Evolutionary conservation across 2,113 vertebrate genomes (phyloP), one percentile per base, ranked within the genome.

Genomic region (Psittacula cyanocephala): DNA sequence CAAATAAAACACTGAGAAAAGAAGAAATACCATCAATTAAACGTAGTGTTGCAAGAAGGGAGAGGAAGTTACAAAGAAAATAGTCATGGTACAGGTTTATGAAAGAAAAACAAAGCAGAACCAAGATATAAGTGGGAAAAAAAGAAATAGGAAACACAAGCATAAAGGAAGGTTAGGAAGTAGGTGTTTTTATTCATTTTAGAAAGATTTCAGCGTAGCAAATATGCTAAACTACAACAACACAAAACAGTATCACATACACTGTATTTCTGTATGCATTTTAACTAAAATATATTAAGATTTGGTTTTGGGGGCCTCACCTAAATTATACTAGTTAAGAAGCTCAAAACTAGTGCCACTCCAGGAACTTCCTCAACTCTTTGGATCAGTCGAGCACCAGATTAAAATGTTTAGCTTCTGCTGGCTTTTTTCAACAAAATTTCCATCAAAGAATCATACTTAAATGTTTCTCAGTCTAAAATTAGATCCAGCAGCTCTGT

Each of bases 91-190:
- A 86, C 43, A 88, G 11, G 60, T 44, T 95, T 46, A 33, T 31
- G 52, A 86, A 96, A 84, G 4, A 64, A 72, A 41, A 75, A 31
- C n/a, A 67, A 95, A 89, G 41, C 46, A 83, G 19, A 44, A 93
- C 37, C 35, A 87, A 79, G 83, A 89, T 17, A 55, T 11, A 91
- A 80, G 89, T 47, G 33, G 43, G 55, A 53, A 80, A 88, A 92
- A 93, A 89, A 90, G 76, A 96, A 96, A 93, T 17, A 91, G 90
- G 76, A 96, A 95, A 93, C 77, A 92, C 43, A 92, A 92, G 46
- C 1, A 0, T 67, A 94, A 27, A 53, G 57, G 62, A 95, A 93
- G 44, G 39, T 86, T 94, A 84, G 64, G 29, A 94, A 78, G 49
- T 7, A 86, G 49, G 62, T 41, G 41, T 20, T 88, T 97, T 96